Percentiles rank a stretch among this genome's conserved stretches.
Evolutionary conservation across 2,113 vertebrate genomes (phyloP).

Genomic region (Oncorhynchus masou): DNA sequence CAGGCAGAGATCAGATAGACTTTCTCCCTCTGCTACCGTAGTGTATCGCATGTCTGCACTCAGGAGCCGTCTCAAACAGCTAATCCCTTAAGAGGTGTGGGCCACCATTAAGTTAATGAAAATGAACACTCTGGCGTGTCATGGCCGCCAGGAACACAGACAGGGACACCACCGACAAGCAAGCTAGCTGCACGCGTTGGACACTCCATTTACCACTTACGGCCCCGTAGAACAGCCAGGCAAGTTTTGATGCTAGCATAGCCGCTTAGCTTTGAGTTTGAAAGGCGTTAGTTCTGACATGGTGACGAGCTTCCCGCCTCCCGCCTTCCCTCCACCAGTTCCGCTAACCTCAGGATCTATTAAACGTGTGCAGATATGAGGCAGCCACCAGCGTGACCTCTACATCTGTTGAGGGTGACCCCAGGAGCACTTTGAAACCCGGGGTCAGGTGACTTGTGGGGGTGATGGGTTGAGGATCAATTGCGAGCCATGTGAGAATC

Average conservation of each 20-base stretch:
- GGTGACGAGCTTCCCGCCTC: no score
- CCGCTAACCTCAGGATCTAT: constrained; percentile 57
- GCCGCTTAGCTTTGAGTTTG: no score
- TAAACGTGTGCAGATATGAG: constrained; percentile 64
- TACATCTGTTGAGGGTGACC: constrained; percentile 69
- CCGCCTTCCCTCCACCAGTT: constrained; percentile 32
- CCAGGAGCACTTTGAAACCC: constrained; percentile 48
- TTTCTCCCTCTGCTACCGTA: constrained; percentile 59
- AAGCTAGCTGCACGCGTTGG: no score
- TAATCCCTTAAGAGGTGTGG: constrained; percentile 79
- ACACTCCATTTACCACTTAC: no score
- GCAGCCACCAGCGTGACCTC: constrained; percentile 60
- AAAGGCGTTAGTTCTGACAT: no score
- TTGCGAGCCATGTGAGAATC: constrained; percentile 51
- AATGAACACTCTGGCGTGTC: constrained; percentile 68
- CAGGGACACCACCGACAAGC: background rate
- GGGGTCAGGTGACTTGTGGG: constrained; percentile 36
- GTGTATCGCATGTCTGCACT: constrained; percentile 61
- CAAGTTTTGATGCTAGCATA: no score
- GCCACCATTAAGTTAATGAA: constrained; percentile 79
- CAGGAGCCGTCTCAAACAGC: constrained; percentile 71
- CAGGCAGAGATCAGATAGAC: constrained; percentile 74
- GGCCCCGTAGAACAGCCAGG: no score
- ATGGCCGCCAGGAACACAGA: constrained; percentile 47
- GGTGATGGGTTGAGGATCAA: constrained; percentile 65